A percentile compares a stretch with the other conserved stretches of the same genome.
Conservation (phyloP, 2,888 invertebrate genomes). For the Elgonia sp. region DNA sequence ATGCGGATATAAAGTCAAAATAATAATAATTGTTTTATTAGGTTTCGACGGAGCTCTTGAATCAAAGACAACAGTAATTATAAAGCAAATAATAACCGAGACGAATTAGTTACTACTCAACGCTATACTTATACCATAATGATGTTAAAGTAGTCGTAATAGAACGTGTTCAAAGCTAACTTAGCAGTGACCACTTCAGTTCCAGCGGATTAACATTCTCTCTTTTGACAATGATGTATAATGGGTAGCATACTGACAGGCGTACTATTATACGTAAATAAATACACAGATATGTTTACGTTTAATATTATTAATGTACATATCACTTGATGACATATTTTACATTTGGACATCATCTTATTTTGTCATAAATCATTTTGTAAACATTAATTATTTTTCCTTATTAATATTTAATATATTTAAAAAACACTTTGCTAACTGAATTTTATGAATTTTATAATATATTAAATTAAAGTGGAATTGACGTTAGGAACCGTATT, state of each 20-base stretch:
- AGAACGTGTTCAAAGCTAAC: slow-evolving; percentile 22
- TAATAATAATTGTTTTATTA: no score
- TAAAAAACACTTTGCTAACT: no score
- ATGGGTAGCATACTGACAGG: slow-evolving; percentile 33
- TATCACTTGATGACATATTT: no score
- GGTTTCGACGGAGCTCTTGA: no score
- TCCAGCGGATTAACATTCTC: slow-evolving; percentile 33
- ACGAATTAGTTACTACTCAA: slow-evolving; percentile 31
- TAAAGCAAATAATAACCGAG: slow-evolving; percentile 15
- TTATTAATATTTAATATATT: no score
- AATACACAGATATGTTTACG: neutral
- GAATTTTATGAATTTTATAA: no score
- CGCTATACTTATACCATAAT: slow-evolving; percentile 25
- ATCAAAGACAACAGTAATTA: slow-evolving; percentile 10
- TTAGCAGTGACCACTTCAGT: slow-evolving; percentile 13
- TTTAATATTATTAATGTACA: neutral
- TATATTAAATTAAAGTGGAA: no score
- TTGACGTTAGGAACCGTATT: no score
- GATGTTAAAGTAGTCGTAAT: slow-evolving; percentile 9
- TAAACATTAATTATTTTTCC: no score
- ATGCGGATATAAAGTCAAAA: no score
- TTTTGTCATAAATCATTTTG: no score
- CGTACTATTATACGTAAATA: slow-evolving; percentile 17
- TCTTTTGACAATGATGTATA: slow-evolving; percentile 40
- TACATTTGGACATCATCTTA: no score